A percentile compares a stretch with the other conserved stretches of the same genome.
Conservation (phyloP, 2,888 invertebrate species). For the Ariolimax columbianus region DNA sequence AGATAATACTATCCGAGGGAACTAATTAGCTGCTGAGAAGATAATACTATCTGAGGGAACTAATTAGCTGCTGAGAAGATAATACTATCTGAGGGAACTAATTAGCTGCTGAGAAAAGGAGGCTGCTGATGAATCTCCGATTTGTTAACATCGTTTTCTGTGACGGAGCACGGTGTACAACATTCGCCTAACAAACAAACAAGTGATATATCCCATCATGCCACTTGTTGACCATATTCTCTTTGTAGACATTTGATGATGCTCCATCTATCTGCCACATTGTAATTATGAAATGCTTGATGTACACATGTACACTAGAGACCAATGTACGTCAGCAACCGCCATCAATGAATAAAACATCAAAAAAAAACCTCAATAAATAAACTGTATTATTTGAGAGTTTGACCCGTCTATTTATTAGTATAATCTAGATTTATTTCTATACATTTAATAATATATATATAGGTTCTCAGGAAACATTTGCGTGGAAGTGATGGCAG, state of each 20-base stretch:
- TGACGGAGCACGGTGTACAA: not conserved
- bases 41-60: no score
- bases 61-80: no score
- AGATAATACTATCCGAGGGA: no score
- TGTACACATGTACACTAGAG: slow-evolving; percentile 4
- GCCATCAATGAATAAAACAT: slow-evolving; percentile 30
- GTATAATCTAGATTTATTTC: no score
- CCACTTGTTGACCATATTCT: not conserved
- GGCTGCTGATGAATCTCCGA: not conserved
- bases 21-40: no score
- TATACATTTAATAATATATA: no score
- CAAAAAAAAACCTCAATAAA: slow-evolving; percentile 6
- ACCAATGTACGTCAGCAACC: slow-evolving; percentile 15
- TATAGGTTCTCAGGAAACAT: no score
- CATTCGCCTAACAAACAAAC: not conserved
- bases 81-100: no score
- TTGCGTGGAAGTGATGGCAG: no score
- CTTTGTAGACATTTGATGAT: not conserved
- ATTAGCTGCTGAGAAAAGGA: no score
- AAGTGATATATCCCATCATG: slow-evolving; percentile 9
- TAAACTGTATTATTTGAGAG: slow-evolving; percentile 11
- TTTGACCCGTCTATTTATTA: no score
- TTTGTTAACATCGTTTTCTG: not conserved
- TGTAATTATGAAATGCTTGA: not conserved
- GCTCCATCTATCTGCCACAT: not conserved